Percentiles rank a stretch among this genome's conserved stretches.
phyloP scores from a whole-genome alignment of 2,113 vertebrate species.

The Pedionomus torquatus region DNA sequence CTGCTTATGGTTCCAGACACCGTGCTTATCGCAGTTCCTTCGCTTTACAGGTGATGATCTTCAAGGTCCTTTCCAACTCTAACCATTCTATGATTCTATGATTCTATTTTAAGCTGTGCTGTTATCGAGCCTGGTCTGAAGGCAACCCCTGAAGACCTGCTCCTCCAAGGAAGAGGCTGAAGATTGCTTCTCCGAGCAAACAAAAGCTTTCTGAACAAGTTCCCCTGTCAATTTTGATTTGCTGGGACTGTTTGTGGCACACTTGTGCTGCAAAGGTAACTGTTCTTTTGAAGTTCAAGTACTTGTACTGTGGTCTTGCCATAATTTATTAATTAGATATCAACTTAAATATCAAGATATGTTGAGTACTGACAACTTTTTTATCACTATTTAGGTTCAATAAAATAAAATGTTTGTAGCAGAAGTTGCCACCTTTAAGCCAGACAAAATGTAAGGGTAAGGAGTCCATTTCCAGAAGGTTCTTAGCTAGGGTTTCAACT shows the following conservation, averaged over 20 bases:
- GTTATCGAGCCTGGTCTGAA: not conserved
- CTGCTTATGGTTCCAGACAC: not conserved
- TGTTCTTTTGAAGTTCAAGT: not conserved
- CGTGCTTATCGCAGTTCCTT: not conserved
- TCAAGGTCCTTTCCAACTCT: no score
- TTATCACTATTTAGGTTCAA: not conserved
- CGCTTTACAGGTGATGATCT: not conserved
- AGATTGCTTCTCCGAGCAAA: not conserved
- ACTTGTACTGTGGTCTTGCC: not conserved
- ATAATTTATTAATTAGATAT: not conserved
- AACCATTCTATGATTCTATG: no score
- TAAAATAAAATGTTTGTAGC: not conserved
- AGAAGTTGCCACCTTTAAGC: not conserved
- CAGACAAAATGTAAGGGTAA: not conserved
- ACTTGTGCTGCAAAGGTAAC: not conserved
- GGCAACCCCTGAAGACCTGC: not conserved
- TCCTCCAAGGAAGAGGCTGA: not conserved
- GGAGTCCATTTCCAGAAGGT: not conserved
- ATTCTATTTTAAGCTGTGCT: not conserved
- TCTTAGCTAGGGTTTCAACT: not conserved
- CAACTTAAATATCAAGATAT: not conserved
- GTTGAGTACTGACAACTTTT: not conserved
- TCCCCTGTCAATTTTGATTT: not conserved
- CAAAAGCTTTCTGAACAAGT: not conserved
- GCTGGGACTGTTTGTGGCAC: not conserved